Evolutionary conservation across 2,797 vertebrate species (phyloP), one percentile per base, ranked within the genome.

Genomic region (Pelochelys cantorii): DNA sequence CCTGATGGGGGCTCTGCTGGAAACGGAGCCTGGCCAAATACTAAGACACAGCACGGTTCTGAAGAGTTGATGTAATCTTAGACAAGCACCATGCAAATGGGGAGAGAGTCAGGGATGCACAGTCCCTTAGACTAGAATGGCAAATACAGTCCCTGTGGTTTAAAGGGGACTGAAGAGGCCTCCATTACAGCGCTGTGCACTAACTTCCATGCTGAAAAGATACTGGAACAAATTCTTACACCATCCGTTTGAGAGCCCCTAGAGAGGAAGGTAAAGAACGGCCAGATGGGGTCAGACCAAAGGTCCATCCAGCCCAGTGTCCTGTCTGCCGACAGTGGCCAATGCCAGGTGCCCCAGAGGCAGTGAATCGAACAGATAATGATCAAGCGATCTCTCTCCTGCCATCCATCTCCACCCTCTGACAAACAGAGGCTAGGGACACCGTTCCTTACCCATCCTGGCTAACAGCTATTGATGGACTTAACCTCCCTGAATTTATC

Each of bases 31-130:
- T 11, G 20, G 37, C 60, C 11, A 15, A 18, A 75, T 25, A 2
- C 0, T 6, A 5, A 7, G 34, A 56, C 52, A 42, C 34, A 79
- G 59, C 71, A 13, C 31, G 27, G 3, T 0, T 27, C 7, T 1
- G 8, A 22, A 52, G 75, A 48, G 20, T 52, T 0, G 1, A 55
- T 54, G 48, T 57, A 29, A 27, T 34, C 27, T 11, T 25, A n/a
- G 14, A 37, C 75, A 53, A 48, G 18, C 54, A 13, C 31, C 60
- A 62, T 62, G 31, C 31, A 68, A 68, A 68, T 34, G 2, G 23
- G 8, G 42, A 11, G 54, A 18, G 0, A 0, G 2, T 27, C 13
- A 83, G 54, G 22, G 31, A 31, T 0, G 0, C n/a, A 34, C n/a
- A 11, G 15, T 37, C n/a, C 65, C 34, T 71, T 37, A 10, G 18